Base-by-base conservation (phyloP, 2,797 vertebrate genomes). In the Buceros bicornis region DNA sequence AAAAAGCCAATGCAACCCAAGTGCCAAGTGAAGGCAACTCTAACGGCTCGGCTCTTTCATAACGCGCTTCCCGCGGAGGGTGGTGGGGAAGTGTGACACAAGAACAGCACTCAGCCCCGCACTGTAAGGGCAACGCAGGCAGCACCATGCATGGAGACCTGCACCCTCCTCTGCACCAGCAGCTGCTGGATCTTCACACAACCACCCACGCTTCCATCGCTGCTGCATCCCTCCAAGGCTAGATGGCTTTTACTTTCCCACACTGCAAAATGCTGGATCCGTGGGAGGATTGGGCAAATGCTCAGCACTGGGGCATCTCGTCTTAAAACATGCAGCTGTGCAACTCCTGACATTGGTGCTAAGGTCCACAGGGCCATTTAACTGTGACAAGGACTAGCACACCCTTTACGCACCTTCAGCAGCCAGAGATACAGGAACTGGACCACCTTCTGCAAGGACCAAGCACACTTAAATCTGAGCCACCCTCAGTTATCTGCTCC, bases 201-300 rank as follows among this genome's bases (percentile, higher is more conserved):
- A 3, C 37, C 64, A 37, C 20, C 72, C 28, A 3, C 20, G 3
- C 35, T 33, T 18, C 66, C 18, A 6, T 22, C 1, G 0, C 67
- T 51, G 40, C 42, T 42, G 54, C 6, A 33, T 11, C 47, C 25
- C 57, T 20, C 64, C 40, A 16, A 77, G 35, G 45, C 29, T 31
- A 47, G 45, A 28, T 7, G 10, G 26, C 13, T 29, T 24, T 79
- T 62, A 71, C 53, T 5, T 13, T 31, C 35, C 40, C 24, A 4
- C n/a, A 31, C 8, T 81, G 47, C 16, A 26, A 57, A 82, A 56
- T 21, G 60, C 16, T 65, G 24, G 22, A 14, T 77, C 28, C 28
- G 25, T 71, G 40, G 31, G 37, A 69, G 24, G 60, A 69, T 29
- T 28, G 31, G 22, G 45, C 13, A 17, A 82, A 56, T 33, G 40